Percentiles rank a stretch among this genome's conserved stretches.
phyloP scores from a whole-genome alignment of 1,140 invertebrate genomes.

The Bombus pyrosoma region DNA sequence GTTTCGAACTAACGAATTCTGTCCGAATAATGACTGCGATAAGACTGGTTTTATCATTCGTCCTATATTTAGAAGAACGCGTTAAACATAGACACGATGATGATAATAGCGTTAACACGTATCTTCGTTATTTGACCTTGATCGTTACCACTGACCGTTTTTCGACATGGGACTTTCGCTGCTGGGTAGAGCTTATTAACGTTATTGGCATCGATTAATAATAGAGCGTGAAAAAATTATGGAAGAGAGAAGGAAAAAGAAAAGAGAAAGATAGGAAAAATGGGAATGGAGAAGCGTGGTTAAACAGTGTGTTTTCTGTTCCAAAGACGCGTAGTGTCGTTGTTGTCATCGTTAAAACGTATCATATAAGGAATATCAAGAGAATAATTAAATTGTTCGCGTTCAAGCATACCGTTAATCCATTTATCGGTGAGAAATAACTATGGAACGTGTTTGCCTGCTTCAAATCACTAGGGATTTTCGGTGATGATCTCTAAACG shows the following conservation, averaged over 20 bases:
- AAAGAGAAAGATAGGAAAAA: not conserved
- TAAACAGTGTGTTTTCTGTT: not conserved
- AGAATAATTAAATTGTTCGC: conserved; percentile 38
- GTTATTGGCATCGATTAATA: not conserved
- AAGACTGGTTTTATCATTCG: conserved; percentile 57
- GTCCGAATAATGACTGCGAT: conserved; percentile 23
- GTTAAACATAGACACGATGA: conserved; percentile 44
- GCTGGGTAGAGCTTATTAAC: not conserved
- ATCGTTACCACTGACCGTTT: conserved; percentile 21
- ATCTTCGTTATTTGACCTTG: conserved; percentile 40
- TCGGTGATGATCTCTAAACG: conserved; percentile 10
- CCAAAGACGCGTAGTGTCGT: not conserved
- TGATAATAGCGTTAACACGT: conserved; percentile 43
- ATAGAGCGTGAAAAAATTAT: not conserved
- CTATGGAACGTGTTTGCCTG: conserved; percentile 9
- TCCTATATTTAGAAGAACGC: conserved; percentile 23
- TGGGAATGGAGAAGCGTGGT: not conserved
- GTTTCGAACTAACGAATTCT: not conserved
- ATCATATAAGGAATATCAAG: not conserved
- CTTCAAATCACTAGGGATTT: conserved; percentile 6
- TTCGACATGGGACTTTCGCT: not conserved
- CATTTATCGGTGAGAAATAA: conserved; percentile 10
- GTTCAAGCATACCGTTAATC: conserved; percentile 26
- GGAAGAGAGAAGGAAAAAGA: not conserved
- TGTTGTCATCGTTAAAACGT: not conserved